Evolutionary conservation across 2,888 invertebrate genomes (phyloP).

Genomic region (Pristionchus mayeri): DNA sequence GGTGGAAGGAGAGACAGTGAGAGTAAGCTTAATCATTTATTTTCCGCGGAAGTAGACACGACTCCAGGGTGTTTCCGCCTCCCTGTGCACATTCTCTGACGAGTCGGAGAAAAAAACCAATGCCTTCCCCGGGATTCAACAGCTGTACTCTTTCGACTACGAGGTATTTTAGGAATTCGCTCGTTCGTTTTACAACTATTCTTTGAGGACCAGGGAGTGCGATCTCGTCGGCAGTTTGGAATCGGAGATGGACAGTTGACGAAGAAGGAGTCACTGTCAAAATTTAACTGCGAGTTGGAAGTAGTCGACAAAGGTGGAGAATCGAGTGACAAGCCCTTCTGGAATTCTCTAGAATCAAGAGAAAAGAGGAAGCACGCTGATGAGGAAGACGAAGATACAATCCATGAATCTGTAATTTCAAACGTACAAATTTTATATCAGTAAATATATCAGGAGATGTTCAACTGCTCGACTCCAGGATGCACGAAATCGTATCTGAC

Average conservation of each 20-base stretch:
- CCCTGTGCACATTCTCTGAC: not conserved
- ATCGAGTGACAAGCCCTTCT: not conserved
- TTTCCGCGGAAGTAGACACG: not conserved
- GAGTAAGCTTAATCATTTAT: not conserved
- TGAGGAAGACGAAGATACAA: not conserved
- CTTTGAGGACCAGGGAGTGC: not conserved
- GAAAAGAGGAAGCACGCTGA: not conserved
- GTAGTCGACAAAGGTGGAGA: not conserved
- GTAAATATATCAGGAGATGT: not conserved
- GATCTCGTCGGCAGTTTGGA: not conserved
- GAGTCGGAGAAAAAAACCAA: not conserved
- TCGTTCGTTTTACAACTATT: too few relatives aligned
- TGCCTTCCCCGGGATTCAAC: not conserved
- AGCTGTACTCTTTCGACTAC: not conserved
- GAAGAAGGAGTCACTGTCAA: not conserved
- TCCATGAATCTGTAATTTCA: not conserved
- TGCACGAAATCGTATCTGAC: not conserved
- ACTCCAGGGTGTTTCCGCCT: not conserved
- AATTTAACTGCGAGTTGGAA: not conserved
- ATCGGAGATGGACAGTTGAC: not conserved
- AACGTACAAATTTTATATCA: not conserved
- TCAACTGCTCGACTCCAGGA: not conserved
- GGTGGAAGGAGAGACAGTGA: not conserved
- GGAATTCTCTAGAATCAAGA: not conserved
- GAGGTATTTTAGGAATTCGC: not conserved